Evolutionary conservation across 2,113 vertebrate species (phyloP).

Genomic region (Melanerpes formicivorus): DNA sequence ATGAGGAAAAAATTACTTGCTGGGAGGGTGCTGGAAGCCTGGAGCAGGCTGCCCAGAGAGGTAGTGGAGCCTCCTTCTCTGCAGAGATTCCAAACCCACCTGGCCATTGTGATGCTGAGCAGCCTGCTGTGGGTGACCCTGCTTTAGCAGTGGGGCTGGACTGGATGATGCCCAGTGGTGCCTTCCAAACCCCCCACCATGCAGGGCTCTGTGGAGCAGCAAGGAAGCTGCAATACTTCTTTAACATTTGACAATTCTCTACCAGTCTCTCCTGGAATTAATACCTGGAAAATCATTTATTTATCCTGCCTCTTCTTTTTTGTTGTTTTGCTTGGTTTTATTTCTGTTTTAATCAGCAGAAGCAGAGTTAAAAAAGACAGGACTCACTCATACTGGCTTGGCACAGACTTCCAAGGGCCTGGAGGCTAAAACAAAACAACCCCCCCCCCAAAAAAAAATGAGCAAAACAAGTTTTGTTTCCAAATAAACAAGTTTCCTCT

Average conservation of each 20-base stretch:
- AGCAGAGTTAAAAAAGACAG: slow-evolving; percentile 37
- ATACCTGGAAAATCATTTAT: not conserved
- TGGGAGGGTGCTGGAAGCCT: no score
- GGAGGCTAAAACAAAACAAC: slow-evolving; percentile 15
- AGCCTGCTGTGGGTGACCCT: no score
- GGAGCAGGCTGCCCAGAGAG: no score
- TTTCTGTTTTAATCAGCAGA: not conserved
- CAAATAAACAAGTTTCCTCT: slow-evolving; percentile 71
- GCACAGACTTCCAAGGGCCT: slow-evolving; percentile 10
- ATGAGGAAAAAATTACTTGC: no score
- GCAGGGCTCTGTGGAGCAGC: not conserved
- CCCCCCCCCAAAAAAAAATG: not conserved
- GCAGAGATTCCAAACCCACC: no score
- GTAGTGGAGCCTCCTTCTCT: no score
- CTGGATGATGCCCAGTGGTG: no score
- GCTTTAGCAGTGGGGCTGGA: no score
- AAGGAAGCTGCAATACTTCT: rapidly evolving
- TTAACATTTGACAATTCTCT: not conserved
- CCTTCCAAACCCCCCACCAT: no score
- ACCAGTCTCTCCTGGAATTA: not conserved
- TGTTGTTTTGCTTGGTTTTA: no score
- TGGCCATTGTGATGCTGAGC: no score
- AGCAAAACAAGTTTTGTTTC: slow-evolving; percentile 69
- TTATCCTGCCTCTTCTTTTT: not conserved
- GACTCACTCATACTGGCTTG: not conserved